Conservation (phyloP, 2,797 vertebrate genomes). For the Danio jaintianensis region DNA sequence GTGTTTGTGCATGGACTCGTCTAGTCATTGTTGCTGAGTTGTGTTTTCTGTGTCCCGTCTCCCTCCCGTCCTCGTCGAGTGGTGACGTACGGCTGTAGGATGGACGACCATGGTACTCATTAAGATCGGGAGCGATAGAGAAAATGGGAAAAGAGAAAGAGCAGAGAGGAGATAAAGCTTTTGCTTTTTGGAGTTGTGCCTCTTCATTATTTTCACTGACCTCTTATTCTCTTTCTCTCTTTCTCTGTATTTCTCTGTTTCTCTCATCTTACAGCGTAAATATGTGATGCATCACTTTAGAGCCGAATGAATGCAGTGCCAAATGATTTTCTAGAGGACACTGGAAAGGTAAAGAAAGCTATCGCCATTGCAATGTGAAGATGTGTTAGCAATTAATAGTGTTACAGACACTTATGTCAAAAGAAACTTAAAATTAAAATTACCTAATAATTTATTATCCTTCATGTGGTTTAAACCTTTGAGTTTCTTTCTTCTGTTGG, state of each 20-base stretch:
- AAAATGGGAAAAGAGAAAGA: slow-evolving; percentile 73
- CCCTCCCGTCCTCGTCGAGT: slow-evolving; percentile 63
- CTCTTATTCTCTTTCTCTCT: slow-evolving; percentile 48
- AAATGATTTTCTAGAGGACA: slow-evolving; percentile 9
- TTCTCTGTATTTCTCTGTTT: slow-evolving; percentile 34
- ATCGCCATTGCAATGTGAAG: background rate
- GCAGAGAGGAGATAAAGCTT: slow-evolving; percentile 76
- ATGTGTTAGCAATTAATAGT: background rate
- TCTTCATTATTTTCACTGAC: slow-evolving; percentile 78
- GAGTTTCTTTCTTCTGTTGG: no score
- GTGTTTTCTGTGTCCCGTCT: slow-evolving; percentile 66
- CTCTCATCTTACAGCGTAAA: slow-evolving; percentile 36
- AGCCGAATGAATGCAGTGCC: background rate
- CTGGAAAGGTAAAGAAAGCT: slow-evolving; percentile 31
- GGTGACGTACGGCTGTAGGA: slow-evolving; percentile 76
- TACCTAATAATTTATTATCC: no score
- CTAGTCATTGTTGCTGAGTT: slow-evolving; percentile 26
- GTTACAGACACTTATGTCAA: background rate
- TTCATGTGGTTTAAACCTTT: no score
- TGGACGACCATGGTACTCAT: slow-evolving; percentile 79
- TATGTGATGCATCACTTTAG: slow-evolving; percentile 7
- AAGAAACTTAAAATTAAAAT: background rate
- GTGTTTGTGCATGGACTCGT: slow-evolving; percentile 36
- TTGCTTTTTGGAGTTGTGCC: slow-evolving; percentile 81
- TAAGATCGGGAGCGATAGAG: slow-evolving; percentile 83